Percentiles rank a stretch among this genome's conserved stretches.
Conservation (phyloP, 2,888 invertebrate genomes). For the Pristionchus fissidentatus region DNA sequence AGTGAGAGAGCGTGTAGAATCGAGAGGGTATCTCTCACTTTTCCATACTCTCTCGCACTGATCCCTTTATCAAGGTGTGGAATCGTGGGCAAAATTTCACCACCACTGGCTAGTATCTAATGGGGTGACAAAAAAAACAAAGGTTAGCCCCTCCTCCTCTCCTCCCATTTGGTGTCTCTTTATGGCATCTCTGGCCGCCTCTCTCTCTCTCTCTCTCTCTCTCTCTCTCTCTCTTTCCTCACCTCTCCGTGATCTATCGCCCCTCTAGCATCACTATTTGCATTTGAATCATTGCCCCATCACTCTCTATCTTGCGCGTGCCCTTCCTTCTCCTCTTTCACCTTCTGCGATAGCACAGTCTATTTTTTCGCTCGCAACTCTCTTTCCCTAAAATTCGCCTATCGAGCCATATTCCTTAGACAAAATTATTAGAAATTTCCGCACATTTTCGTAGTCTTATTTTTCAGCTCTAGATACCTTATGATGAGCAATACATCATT, state of each 20-base stretch:
- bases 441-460: too few species aligned
- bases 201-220: neutral
- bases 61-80: neutral
- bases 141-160: neutral
- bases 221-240: neutral
- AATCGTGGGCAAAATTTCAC: neutral
- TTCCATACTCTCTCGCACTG: neutral
- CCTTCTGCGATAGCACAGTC: too few species aligned
- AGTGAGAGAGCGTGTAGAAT: too few species aligned
- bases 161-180: neutral
- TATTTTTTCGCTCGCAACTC: too few species aligned
- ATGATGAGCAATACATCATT: too few species aligned
- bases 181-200: neutral
- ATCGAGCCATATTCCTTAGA: too few species aligned
- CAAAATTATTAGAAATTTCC: too few species aligned
- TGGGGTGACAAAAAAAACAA: too few species aligned
- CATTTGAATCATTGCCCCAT: neutral
- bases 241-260: too few species aligned
- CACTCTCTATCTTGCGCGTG: neutral
- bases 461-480: too few species aligned
- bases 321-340: neutral
- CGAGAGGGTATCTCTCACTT: neutral
- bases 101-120: too few species aligned
- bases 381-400: too few species aligned
- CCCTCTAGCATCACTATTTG: neutral